Percentiles rank a stretch among this genome's conserved stretches.
Evolutionary conservation across 2,888 invertebrate genomes (phyloP).

Genomic region (Yponomeuta cagnagella): DNA sequence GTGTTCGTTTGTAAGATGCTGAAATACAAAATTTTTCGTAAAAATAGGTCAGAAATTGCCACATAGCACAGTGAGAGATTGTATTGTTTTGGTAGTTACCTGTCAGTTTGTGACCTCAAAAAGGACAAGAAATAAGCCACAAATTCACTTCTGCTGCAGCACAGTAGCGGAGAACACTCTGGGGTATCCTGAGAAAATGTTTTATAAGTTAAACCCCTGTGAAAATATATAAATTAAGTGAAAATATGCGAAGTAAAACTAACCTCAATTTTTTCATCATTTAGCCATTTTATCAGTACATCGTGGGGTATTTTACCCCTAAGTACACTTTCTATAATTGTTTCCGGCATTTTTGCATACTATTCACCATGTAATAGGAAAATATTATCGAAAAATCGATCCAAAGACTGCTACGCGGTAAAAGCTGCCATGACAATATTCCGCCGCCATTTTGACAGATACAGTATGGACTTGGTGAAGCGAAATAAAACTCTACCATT

Average conservation of each 20-base stretch:
- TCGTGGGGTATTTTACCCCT: slow-evolving; percentile 53
- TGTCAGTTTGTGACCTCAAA: slow-evolving; percentile 72
- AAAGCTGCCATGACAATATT: slow-evolving; percentile 8
- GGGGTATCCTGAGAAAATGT: slow-evolving; percentile 41
- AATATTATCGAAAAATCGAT: slow-evolving; percentile 37
- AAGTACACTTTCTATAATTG: slow-evolving; percentile 64
- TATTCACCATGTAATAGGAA: slow-evolving; percentile 25
- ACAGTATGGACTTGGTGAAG: slow-evolving; percentile 10
- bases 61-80: not conserved
- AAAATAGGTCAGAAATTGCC: not conserved
- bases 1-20: slow-evolving; percentile 60
- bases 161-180: slow-evolving; percentile 52
- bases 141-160: slow-evolving; percentile 68
- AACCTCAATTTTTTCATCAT: slow-evolving; percentile 57
- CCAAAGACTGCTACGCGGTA: slow-evolving; percentile 21
- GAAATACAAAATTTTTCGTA: slow-evolving; percentile 24
- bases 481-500: not conserved
- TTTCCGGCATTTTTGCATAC: slow-evolving; percentile 58
- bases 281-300: slow-evolving; percentile 63
- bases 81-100: slow-evolving; percentile 40
- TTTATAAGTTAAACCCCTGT: not conserved
- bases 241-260: slow-evolving; percentile 25
- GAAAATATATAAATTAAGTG: slow-evolving; percentile 31
- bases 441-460: slow-evolving; percentile 7
- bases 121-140: slow-evolving; percentile 75